These are phyloP conservation scores for Drosophila micromelanica DNA, from an alignment of 1,140 invertebrate genomes.

Conservation along the genomic window DNA sequence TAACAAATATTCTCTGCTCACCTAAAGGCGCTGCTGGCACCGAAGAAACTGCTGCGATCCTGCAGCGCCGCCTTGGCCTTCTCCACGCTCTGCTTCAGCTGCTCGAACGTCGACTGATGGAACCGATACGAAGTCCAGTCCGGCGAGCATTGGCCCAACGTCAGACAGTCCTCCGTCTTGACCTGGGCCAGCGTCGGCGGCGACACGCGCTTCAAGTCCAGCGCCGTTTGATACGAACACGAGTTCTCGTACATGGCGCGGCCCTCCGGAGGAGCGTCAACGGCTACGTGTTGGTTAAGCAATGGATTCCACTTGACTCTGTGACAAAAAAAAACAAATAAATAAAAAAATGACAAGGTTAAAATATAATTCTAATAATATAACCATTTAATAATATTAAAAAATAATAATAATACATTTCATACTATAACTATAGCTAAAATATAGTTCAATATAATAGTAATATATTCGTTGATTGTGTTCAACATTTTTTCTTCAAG, in stretches of 20 bases:
- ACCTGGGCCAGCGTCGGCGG: constrained; percentile 84
- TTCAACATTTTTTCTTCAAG: too few relatives aligned
- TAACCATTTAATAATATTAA: neutral
- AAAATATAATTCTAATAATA: too few relatives aligned
- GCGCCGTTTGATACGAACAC: constrained; percentile 93
- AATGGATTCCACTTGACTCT: constrained; percentile 83
- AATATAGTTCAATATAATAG: too few relatives aligned
- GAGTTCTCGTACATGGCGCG: constrained; percentile 93
- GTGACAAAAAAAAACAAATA: accelerated
- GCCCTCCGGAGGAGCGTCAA: constrained; percentile 53
- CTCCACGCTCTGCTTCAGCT: constrained; percentile 94
- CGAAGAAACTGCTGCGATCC: constrained; percentile 85
- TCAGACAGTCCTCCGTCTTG: constrained; percentile 87
- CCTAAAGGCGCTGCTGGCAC: constrained; percentile 83
- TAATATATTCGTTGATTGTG: too few relatives aligned
- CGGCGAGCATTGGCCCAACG: constrained; percentile 84
- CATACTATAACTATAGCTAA: too few relatives aligned
- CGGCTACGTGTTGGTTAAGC: constrained; percentile 70
- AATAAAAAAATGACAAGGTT: neutral
- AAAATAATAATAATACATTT: too few relatives aligned
- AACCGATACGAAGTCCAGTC: constrained; percentile 91
- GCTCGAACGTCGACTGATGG: constrained; percentile 92
- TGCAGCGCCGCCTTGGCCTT: constrained; percentile 93
- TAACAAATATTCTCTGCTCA: constrained; percentile 4
- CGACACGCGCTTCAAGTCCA: constrained; percentile 91